Percentiles rank a stretch among this genome's conserved stretches.
Conservation (phyloP, 2,888 invertebrate genomes). For the Ichneumoninae sp. region DNA sequence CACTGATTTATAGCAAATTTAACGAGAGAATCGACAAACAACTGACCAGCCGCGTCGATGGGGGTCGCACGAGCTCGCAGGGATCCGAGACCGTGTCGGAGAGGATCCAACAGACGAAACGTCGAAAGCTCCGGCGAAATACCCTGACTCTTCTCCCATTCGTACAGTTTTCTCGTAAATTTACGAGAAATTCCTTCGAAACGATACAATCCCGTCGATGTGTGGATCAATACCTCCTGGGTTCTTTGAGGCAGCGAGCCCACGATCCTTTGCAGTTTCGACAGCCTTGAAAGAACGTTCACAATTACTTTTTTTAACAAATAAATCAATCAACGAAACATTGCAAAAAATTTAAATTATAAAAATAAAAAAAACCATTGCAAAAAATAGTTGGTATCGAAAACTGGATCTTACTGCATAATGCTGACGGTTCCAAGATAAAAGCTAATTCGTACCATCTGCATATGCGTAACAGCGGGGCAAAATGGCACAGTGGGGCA, state of each 20-base stretch:
- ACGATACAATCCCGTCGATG: slow-evolving; percentile 92
- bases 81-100: slow-evolving; percentile 71
- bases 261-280: slow-evolving; percentile 87
- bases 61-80: slow-evolving; percentile 41
- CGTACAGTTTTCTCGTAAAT: slow-evolving; percentile 95
- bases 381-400: too few relatives aligned
- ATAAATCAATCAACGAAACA: not conserved
- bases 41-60: slow-evolving; percentile 49
- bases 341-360: too few relatives aligned
- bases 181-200: slow-evolving; percentile 95
- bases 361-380: too few relatives aligned
- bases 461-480: too few relatives aligned
- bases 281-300: slow-evolving; percentile 82
- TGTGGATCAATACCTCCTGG: slow-evolving; percentile 92
- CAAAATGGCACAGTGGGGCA: too few relatives aligned
- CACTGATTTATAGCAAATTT: not conserved
- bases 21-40: not conserved
- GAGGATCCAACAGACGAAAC: slow-evolving; percentile 90
- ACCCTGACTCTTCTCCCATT: slow-evolving; percentile 96
- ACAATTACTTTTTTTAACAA: not conserved
- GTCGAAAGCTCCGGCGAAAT: slow-evolving; percentile 94
- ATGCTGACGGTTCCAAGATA: too few relatives aligned
- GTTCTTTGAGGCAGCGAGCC: slow-evolving; percentile 86
- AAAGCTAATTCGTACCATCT: too few relatives aligned
- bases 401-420: too few relatives aligned